Percentiles rank a stretch among this genome's conserved stretches.
Conservation (phyloP, 2,113 vertebrate genomes). For the Suncus etruscus region DNA sequence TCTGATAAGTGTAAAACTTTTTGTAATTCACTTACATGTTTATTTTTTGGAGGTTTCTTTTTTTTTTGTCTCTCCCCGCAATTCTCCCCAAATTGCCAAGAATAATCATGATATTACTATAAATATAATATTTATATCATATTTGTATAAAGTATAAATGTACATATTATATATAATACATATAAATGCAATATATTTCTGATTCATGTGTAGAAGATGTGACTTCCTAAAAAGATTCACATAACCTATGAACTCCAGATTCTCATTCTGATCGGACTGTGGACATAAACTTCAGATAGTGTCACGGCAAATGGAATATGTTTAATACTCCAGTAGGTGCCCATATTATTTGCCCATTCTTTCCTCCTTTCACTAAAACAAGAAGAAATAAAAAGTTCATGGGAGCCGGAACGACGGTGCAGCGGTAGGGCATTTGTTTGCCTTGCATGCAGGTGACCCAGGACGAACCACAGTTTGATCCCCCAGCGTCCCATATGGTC, state of each 20-base stretch:
- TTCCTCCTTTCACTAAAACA: not conserved
- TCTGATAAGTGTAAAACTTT: constrained; percentile 3
- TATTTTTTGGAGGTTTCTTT: no score
- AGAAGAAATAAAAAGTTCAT: not conserved
- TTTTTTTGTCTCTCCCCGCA: no score
- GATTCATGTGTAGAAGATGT: not conserved
- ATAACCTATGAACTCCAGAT: not conserved
- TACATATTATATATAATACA: no score
- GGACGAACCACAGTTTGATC: no score
- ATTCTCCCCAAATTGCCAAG: no score
- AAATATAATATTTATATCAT: not conserved
- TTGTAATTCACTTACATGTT: constrained; percentile 3
- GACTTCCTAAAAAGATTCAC: not conserved
- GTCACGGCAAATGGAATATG: not conserved
- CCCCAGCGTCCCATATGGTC: no score
- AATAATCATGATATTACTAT: not conserved
- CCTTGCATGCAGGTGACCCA: no score
- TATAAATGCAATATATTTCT: not conserved
- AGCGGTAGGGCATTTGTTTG: no score
- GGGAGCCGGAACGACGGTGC: no score
- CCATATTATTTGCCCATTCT: not conserved
- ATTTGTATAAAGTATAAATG: no score
- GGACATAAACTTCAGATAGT: not conserved
- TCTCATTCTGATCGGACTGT: not conserved
- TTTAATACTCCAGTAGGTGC: not conserved